Conservation (phyloP, 2,113 vertebrate genomes). For the Chionodraco myersi region DNA sequence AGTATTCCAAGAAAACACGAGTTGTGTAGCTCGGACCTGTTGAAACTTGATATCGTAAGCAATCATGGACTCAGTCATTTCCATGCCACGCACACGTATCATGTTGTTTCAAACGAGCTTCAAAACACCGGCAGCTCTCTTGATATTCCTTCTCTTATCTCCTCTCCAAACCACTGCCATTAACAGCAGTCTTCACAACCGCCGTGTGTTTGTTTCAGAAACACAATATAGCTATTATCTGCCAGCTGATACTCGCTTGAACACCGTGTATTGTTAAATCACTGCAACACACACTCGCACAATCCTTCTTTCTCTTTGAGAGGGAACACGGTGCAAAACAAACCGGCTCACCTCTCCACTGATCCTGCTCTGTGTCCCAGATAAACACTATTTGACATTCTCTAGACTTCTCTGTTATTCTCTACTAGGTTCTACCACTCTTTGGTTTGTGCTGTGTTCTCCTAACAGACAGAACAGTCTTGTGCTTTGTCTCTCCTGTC, state of each 20-base stretch:
- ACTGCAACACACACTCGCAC: slow-evolving; percentile 51
- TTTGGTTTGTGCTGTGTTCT: slow-evolving; percentile 12
- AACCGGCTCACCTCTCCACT: slow-evolving; percentile 52
- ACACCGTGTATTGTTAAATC: slow-evolving; percentile 74
- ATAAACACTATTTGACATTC: slow-evolving; percentile 69
- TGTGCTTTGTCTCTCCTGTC: slow-evolving; percentile 26
- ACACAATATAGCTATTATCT: slow-evolving; percentile 81
- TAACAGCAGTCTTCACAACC: slow-evolving; percentile 63
- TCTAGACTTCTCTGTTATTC: slow-evolving; percentile 40
- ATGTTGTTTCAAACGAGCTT: slow-evolving; percentile 62
- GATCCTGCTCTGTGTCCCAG: slow-evolving; percentile 60
- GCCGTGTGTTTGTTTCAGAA: slow-evolving; percentile 71
- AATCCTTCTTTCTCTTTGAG: slow-evolving; percentile 57
- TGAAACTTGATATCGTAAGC: slow-evolving; percentile 43
- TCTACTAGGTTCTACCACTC: slow-evolving; percentile 17
- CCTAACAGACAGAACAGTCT: slow-evolving; percentile 18
- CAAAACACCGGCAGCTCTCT: slow-evolving; percentile 65
- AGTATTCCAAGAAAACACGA: slow-evolving; percentile 12
- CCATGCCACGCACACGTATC: slow-evolving; percentile 60
- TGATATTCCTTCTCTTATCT: slow-evolving; percentile 72
- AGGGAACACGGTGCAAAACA: slow-evolving; percentile 58
- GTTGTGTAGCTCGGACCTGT: slow-evolving; percentile 18
- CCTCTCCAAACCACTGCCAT: slow-evolving; percentile 78
- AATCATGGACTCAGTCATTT: slow-evolving; percentile 63
- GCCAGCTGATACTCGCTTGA: slow-evolving; percentile 74